Base-by-base conservation (phyloP, 2,888 invertebrate species). In the Fragum fragum region DNA sequence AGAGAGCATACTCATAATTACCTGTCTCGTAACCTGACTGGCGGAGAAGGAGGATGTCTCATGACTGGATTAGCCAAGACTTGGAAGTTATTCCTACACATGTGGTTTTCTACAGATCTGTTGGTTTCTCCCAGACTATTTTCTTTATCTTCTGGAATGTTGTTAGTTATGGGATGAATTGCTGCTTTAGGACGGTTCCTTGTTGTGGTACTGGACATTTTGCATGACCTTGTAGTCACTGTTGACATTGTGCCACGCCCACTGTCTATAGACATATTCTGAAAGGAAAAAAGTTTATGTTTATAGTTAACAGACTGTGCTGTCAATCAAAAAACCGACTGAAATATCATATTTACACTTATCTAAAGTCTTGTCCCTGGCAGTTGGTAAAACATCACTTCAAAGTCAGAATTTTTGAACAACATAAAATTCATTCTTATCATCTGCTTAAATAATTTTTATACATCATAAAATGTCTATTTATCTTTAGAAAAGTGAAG, bases 241-340 rank as follows among this genome's bases (percentile, higher is more conserved):
- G 91, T 92, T 61, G 91, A 85, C 89, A 94, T 91, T 53, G 94
- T 94, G 28, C 92, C 92, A 21, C 90, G 88, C 23, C 94, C 94
- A 88, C 94, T 94, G 87, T 94, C 94, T 36, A 94, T 91, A 0
- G 94, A 94, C 47, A 92, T 88, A 83, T 90, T 86, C 89, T 89
- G 84, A n/a, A 76, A 68, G 18, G 23, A 16, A 23, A 6, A 57
- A 28, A 5, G 57, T 14, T 23, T 26, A 53, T 21, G 1, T 26
- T 6, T 36, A 36, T 9, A 36, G 29, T 29, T n/a, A 82, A 71
- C 29, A n/a, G n/a, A n/a, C n/a, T n/a, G n/a, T n/a, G n/a, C n/a
- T n/a, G n/a, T n/a, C n/a, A n/a, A n/a, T n/a, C n/a, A n/a, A n/a
- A n/a, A n/a, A n/a, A n/a, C n/a, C n/a, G n/a, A n/a, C n/a, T n/a